Conservation (phyloP, 2,888 invertebrate species). For the Incurvaria masculella region DNA sequence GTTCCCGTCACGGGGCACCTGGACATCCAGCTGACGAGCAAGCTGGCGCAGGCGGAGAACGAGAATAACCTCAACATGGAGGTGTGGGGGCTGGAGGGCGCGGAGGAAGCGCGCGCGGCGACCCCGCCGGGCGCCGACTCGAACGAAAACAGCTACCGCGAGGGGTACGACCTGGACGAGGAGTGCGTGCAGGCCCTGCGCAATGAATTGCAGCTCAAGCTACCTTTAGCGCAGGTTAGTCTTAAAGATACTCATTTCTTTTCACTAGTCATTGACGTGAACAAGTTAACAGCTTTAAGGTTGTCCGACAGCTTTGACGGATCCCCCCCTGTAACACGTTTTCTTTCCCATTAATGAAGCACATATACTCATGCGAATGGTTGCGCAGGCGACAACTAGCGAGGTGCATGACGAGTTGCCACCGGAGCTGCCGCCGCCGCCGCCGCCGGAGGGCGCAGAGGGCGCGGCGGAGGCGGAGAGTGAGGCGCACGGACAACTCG, state of each 20-base stretch:
- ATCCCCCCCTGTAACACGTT: no score
- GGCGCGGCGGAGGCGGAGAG: constrained; percentile 14
- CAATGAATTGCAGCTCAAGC: constrained; percentile 66
- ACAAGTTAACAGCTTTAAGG: no score
- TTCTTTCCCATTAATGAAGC: no score
- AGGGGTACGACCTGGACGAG: constrained; percentile 62
- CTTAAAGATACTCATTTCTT: neutral
- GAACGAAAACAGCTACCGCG: constrained; percentile 47
- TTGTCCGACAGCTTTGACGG: no score
- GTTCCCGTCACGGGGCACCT: constrained; percentile 44
- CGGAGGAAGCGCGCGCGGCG: constrained; percentile 31
- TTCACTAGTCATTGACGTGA: no score
- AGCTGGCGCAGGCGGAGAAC: constrained; percentile 50
- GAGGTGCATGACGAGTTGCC: constrained; percentile 18
- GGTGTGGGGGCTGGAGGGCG: constrained; percentile 40
- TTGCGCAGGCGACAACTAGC: constrained; percentile 32
- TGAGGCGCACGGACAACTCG: constrained; percentile 34
- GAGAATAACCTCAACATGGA: constrained; percentile 53
- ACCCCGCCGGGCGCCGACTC: constrained; percentile 50
- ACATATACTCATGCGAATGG: no score
- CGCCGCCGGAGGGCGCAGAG: constrained; percentile 8
- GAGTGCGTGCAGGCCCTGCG: constrained; percentile 68
- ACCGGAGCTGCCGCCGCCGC: neutral
- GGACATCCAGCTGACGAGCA: constrained; percentile 44
- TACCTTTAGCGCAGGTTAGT: constrained; percentile 64